Conservation (phyloP, 2,888 invertebrate species). For the Carterocephalus palaemon region DNA sequence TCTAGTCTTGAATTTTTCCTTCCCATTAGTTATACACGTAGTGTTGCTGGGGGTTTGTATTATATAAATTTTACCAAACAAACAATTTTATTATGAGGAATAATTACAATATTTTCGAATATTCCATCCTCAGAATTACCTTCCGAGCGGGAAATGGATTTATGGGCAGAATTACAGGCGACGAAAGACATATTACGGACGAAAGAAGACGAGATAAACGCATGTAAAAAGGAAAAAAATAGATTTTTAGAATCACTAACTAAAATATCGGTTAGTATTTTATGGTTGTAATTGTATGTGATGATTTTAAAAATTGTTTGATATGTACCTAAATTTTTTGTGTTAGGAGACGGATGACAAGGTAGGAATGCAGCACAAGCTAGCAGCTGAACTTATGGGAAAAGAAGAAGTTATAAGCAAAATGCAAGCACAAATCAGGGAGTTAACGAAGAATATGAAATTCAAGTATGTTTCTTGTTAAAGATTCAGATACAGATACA, state of each 20-base stretch:
- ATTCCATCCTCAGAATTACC: constrained; percentile 50
- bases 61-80: too few relatives aligned
- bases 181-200: constrained; percentile 64
- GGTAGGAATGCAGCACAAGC: constrained; percentile 67
- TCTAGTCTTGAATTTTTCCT: too few relatives aligned
- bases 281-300: constrained; percentile 21
- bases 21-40: too few relatives aligned
- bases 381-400: constrained; percentile 67
- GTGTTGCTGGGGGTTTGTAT: too few relatives aligned
- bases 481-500: too few relatives aligned
- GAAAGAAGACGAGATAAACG: constrained; percentile 62
- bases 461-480: constrained; percentile 50
- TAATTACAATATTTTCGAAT: background rate
- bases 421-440: constrained; percentile 67
- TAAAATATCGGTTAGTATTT: constrained; percentile 59
- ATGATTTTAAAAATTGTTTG: too few relatives aligned
- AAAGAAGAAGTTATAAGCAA: constrained; percentile 69
- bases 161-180: constrained; percentile 67
- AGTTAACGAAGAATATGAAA: constrained; percentile 64
- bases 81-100: too few relatives aligned
- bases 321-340: too few relatives aligned
- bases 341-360: constrained; percentile 66
- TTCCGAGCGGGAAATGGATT: constrained; percentile 66
- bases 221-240: constrained; percentile 64
- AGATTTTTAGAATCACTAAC: constrained; percentile 67